These are phyloP conservation scores for Thamnophis sirtalis DNA, from an alignment of 2,113 vertebrate genomes.

Conservation along the genomic window DNA sequence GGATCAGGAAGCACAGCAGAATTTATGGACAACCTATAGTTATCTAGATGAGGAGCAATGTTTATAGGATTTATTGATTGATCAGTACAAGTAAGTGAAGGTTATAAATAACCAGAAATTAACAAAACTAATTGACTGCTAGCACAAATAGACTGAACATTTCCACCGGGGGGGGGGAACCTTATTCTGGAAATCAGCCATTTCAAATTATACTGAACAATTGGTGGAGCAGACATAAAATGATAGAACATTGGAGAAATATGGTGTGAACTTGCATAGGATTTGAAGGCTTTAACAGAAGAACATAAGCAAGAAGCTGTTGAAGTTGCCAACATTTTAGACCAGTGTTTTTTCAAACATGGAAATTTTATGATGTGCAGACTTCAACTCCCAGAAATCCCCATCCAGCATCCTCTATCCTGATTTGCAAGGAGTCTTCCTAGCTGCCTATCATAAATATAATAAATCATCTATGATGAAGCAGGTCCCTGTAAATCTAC, in stretches of 20 bases:
- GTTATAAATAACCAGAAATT: background rate
- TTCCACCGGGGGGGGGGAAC: background rate
- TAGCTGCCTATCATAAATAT: background rate
- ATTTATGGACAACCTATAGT: background rate
- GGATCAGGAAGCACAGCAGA: background rate
- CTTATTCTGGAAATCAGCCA: background rate
- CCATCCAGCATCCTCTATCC: background rate
- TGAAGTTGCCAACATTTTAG: background rate
- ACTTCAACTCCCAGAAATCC: background rate
- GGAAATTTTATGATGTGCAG: background rate
- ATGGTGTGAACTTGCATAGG: background rate
- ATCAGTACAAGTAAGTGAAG: background rate
- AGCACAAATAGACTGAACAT: background rate
- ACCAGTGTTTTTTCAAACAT: background rate
- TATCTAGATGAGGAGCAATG: background rate
- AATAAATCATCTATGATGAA: background rate
- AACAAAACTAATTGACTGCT: background rate
- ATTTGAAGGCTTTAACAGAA: background rate
- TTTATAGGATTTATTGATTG: background rate
- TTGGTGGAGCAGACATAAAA: background rate
- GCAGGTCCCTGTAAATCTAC: background rate
- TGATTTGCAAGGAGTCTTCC: background rate
- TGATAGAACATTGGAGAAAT: background rate
- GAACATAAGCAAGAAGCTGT: background rate
- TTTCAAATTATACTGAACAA: background rate